A percentile compares a stretch with the other conserved stretches of the same genome.
Evolutionary conservation across 2,888 invertebrate genomes (phyloP).

Genomic region (Drosophila ochracea): DNA sequence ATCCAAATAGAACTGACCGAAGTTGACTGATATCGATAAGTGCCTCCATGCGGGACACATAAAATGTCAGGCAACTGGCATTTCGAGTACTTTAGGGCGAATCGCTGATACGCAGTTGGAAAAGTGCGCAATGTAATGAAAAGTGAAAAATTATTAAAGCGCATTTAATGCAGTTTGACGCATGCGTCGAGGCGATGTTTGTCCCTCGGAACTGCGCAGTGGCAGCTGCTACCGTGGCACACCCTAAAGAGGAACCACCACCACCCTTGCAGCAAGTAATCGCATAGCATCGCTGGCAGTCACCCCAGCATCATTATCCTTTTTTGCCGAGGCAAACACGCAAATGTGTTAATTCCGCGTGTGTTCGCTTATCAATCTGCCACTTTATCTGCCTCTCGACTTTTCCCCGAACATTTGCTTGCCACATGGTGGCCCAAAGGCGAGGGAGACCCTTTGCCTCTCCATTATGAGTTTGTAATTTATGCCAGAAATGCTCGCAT

Average conservation of each 20-base stretch:
- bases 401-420: constrained; percentile 52
- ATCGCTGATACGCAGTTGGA: constrained; percentile 42
- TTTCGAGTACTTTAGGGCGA: constrained; percentile 28
- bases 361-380: constrained; percentile 52
- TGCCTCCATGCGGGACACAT: constrained; percentile 55
- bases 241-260: constrained; percentile 25
- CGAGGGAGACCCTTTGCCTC: constrained; percentile 33
- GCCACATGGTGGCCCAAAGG: constrained; percentile 55
- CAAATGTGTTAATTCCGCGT: constrained; percentile 73
- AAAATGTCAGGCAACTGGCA: constrained; percentile 31
- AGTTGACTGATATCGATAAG: constrained; percentile 38
- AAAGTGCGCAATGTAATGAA: constrained; percentile 59
- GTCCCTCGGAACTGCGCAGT: constrained; percentile 62
- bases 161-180: constrained; percentile 65
- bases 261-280: constrained; percentile 1
- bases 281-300: neutral
- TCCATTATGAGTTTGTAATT: constrained; percentile 65
- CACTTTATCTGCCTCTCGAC: constrained; percentile 69
- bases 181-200: constrained; percentile 58
- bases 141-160: constrained; percentile 75
- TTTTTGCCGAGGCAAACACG: constrained; percentile 34
- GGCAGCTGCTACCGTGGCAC: constrained; percentile 65
- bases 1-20: constrained; percentile 38
- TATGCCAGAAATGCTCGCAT: constrained; percentile 58
- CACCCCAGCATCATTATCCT: constrained; percentile 57